These are phyloP conservation scores for Oscheius onirici DNA, from an alignment of 2,888 invertebrate genomes.

Conservation along the genomic window DNA sequence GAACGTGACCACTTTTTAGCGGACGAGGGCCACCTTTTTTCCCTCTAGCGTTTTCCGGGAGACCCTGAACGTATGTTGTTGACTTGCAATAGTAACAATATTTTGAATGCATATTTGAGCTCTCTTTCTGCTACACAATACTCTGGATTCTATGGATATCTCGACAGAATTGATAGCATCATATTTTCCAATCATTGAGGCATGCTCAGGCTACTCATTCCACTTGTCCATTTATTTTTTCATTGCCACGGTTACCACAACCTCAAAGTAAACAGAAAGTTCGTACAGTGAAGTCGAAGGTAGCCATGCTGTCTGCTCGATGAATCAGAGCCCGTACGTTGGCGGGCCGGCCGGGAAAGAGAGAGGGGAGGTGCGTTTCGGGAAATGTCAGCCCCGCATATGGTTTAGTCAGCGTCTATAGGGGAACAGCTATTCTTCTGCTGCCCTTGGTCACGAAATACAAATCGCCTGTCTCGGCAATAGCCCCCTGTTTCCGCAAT, in stretches of 20 bases:
- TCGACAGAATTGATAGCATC: neutral
- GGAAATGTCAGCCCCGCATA: conserved; percentile 31
- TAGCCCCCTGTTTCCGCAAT: neutral
- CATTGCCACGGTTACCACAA: too few species aligned
- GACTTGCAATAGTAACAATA: too few species aligned
- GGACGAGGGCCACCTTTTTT: too few species aligned
- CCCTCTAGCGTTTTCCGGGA: too few species aligned
- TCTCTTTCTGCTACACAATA: neutral
- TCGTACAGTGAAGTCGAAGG: conserved; percentile 19
- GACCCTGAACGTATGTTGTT: too few species aligned
- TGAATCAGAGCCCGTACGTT: conserved; percentile 30
- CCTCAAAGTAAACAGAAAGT: neutral
- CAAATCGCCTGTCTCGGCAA: neutral
- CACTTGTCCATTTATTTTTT: too few species aligned
- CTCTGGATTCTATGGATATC: neutral
- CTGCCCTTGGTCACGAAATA: neutral
- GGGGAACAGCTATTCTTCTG: conserved; percentile 20
- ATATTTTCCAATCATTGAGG: neutral
- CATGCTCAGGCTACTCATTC: too few species aligned
- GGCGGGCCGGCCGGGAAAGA: conserved; percentile 5
- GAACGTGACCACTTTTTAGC: too few species aligned
- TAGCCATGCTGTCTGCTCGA: conserved; percentile 15
- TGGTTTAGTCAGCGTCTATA: conserved; percentile 32
- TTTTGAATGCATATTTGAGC: too few species aligned
- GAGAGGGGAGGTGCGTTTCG: conserved; percentile 30